A percentile compares a stretch with the other conserved stretches of the same genome.
Conservation (phyloP, 2,113 vertebrate species). For the Rattus rattus region DNA sequence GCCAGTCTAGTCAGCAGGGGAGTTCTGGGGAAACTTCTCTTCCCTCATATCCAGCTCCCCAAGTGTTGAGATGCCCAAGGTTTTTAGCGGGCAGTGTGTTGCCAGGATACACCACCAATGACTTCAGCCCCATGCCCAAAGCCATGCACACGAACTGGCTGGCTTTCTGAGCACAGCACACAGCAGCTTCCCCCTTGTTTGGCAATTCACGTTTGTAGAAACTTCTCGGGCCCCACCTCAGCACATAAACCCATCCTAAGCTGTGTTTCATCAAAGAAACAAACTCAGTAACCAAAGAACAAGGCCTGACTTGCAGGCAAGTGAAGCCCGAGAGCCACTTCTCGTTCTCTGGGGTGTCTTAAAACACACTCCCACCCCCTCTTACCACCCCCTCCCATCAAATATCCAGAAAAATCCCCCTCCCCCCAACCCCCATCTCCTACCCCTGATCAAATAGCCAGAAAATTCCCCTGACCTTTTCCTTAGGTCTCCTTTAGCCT, state of each 20-base stretch:
- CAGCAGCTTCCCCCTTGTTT: background rate
- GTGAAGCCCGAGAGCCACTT: background rate
- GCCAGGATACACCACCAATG: too few relatives aligned
- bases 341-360: background rate
- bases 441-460: background rate
- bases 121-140: background rate
- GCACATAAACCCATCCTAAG: slow-evolving; percentile 38
- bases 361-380: background rate
- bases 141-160: background rate
- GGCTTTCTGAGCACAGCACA: background rate
- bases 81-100: background rate
- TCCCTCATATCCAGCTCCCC: background rate
- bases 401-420: background rate
- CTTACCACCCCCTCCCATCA: background rate
- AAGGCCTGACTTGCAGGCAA: background rate
- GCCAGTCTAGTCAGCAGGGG: background rate
- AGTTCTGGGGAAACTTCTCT: background rate
- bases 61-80: background rate
- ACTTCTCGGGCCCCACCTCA: background rate
- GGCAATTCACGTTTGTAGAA: background rate
- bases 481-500: fast-evolving
- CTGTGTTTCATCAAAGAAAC: slow-evolving; percentile 33
- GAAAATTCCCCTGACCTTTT: background rate
- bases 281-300: slow-evolving; percentile 27
- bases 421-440: background rate